Conservation (phyloP, 1,140 invertebrate species). For the Caenorhabditis latens region DNA sequence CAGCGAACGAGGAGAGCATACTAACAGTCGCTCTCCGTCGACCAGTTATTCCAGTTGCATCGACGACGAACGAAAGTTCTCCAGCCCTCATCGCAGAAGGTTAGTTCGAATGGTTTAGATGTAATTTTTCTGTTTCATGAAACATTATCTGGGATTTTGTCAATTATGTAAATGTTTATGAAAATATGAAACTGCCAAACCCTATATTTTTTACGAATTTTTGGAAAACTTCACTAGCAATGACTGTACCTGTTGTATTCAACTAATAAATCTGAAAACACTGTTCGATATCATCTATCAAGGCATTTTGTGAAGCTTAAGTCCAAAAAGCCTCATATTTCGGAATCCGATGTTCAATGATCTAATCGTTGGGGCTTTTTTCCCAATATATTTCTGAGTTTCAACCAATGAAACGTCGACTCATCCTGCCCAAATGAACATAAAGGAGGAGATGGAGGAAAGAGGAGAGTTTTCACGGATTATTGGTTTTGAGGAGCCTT, state of each 20-base stretch:
- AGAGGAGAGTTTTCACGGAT: constrained; percentile 16
- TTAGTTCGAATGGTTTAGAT: neutral
- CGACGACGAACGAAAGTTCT: constrained; percentile 54
- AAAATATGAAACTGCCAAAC: too few species aligned
- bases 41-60: constrained; percentile 48
- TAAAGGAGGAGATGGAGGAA: neutral
- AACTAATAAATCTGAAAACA: too few species aligned
- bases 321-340: neutral
- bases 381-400: neutral
- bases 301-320: too few species aligned
- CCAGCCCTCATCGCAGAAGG: constrained; percentile 39
- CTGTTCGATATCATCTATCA: too few species aligned
- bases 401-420: neutral
- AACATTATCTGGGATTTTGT: too few species aligned
- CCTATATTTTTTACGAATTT: neutral
- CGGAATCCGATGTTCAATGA: neutral
- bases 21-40: constrained; percentile 49
- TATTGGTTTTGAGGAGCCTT: constrained; percentile 48
- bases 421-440: neutral
- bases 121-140: neutral
- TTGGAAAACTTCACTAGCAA: neutral
- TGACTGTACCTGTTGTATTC: too few species aligned
- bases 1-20: constrained; percentile 46
- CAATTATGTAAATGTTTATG: too few species aligned
- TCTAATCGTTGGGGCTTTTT: neutral